Percentiles rank a stretch among this genome's conserved stretches.
Conservation (phyloP, 2,113 vertebrate species). For the Campylorhamphus procurvoides region DNA sequence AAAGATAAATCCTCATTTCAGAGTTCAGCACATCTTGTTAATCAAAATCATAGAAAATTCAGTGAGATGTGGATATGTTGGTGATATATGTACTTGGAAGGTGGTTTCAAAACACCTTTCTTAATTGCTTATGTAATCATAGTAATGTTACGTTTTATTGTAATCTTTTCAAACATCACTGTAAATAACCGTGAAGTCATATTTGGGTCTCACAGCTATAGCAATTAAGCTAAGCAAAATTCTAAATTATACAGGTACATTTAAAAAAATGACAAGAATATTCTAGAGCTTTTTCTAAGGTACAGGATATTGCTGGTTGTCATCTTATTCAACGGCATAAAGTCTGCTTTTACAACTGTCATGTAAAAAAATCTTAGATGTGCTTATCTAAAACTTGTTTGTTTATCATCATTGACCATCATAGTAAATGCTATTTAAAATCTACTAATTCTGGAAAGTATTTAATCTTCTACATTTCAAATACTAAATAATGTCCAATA, state of each 20-base stretch:
- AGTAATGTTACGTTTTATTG: background rate
- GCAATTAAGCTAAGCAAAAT: background rate
- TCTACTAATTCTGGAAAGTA: background rate
- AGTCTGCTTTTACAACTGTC: background rate
- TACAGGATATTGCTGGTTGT: background rate
- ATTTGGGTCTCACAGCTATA: background rate
- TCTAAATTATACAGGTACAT: conserved; percentile 8
- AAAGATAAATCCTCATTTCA: background rate
- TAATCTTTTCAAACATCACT: conserved; percentile 8
- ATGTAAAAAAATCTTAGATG: background rate
- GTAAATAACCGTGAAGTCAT: conserved; percentile 9
- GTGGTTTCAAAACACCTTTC: conserved; percentile 1
- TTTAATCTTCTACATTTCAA: background rate
- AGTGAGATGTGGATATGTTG: background rate
- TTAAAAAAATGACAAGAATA: conserved; percentile 14
- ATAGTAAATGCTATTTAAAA: conserved; percentile 13
- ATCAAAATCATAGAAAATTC: background rate
- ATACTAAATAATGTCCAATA: background rate
- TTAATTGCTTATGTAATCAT: conserved; percentile 21
- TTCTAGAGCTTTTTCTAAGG: conserved; percentile 6
- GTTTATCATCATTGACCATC: background rate
- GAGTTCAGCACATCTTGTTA: background rate
- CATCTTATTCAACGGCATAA: conserved; percentile 6
- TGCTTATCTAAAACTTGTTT: background rate
- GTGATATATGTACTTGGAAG: background rate